These are phyloP conservation scores for Coptodon bakossiorum DNA, from an alignment of 2,113 vertebrate genomes.

Conservation along the genomic window DNA sequence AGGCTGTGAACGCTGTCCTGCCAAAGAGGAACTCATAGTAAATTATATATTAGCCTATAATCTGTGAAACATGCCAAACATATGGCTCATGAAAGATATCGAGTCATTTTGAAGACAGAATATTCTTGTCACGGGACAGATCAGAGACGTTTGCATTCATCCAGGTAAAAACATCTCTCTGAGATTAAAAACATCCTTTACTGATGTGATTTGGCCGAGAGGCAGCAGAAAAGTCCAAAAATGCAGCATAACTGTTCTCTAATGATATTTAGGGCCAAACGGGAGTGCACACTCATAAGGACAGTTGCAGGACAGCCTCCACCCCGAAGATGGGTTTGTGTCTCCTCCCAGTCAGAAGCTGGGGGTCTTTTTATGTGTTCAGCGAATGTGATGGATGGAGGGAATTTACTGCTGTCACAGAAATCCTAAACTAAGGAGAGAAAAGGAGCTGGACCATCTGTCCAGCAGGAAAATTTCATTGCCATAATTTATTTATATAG, in stretches of 20 bases:
- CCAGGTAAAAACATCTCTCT: neutral
- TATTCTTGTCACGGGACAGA: fast-evolving
- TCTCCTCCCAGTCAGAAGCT: neutral
- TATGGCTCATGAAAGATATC: neutral
- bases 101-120: neutral
- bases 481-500: neutral
- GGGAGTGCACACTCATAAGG: neutral
- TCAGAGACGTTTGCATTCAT: neutral
- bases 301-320: fast-evolving
- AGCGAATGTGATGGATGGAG: neutral
- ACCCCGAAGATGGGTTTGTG: neutral
- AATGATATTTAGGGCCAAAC: neutral
- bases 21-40: neutral
- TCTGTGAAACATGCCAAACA: neutral
- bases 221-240: neutral
- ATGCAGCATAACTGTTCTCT: neutral
- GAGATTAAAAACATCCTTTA: neutral
- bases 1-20: neutral
- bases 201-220: neutral
- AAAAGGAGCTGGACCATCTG: neutral
- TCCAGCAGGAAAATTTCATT: neutral
- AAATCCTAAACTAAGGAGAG: neutral
- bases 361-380: neutral
- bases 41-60: fast-evolving
- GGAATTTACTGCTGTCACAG: neutral